A percentile compares a stretch with the other conserved stretches of the same genome.
phyloP scores from a whole-genome alignment of 2,797 vertebrate genomes.

The Tolypeutes matacus region DNA sequence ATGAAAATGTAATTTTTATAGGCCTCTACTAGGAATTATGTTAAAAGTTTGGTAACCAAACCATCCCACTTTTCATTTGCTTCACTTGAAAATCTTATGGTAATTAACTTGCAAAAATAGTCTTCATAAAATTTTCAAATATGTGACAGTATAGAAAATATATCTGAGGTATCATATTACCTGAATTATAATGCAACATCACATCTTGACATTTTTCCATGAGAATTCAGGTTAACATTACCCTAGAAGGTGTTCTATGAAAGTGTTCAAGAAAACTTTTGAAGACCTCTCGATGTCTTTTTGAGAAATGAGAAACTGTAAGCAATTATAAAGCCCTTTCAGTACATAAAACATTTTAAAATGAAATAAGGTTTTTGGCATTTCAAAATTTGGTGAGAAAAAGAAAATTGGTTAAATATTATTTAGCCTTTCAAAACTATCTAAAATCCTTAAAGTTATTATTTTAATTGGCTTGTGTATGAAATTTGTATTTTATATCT shows the following conservation, averaged over 20 bases:
- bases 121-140: slow-evolving; percentile 77
- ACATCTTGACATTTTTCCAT: slow-evolving; percentile 52
- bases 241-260: background rate
- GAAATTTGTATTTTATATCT: background rate
- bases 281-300: background rate
- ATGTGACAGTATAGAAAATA: slow-evolving; percentile 46
- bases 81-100: slow-evolving; percentile 73
- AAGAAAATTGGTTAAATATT: background rate
- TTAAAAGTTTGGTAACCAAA: slow-evolving; percentile 81
- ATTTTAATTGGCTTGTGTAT: background rate
- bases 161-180: slow-evolving; percentile 37
- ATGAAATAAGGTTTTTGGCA: background rate
- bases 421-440: background rate
- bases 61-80: slow-evolving; percentile 77
- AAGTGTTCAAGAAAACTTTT: background rate
- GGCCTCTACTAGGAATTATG: slow-evolving; percentile 76
- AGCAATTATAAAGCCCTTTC: background rate
- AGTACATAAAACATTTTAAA: background rate
- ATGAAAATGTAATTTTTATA: slow-evolving; percentile 81
- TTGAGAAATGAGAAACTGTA: background rate
- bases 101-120: slow-evolving; percentile 72
- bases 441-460: background rate
- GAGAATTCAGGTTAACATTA: slow-evolving; percentile 67
- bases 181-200: slow-evolving; percentile 21
- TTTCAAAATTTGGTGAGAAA: background rate